A percentile compares a stretch with the other conserved stretches of the same genome.
Evolutionary conservation across 2,888 invertebrate species (phyloP).

Genomic region (Nymphalis polychloros): DNA sequence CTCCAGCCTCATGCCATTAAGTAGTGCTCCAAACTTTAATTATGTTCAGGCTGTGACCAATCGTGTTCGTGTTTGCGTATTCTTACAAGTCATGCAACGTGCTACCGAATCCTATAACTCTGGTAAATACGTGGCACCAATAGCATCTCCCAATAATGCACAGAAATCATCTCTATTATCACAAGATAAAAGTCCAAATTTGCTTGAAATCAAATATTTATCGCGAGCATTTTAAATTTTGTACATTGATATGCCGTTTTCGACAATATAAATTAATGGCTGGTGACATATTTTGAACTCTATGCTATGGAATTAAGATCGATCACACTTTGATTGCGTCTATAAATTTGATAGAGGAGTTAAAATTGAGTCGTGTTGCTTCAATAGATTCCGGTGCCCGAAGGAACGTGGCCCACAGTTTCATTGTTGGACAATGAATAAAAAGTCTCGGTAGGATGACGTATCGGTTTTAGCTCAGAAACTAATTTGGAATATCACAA

Average conservation of each 20-base stretch:
- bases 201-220: conserved; percentile 46
- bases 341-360: conserved; percentile 53
- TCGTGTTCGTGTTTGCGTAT: conserved; percentile 79
- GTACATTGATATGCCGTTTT: conserved; percentile 55
- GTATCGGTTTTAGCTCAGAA: conserved; percentile 72
- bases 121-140: conserved; percentile 44
- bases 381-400: conserved; percentile 64
- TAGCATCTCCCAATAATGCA: conserved; percentile 37
- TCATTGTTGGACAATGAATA: conserved; percentile 73
- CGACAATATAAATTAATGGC: conserved; percentile 52
- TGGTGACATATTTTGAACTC: conserved; percentile 65
- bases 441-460: conserved; percentile 78
- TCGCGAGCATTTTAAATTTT: conserved; percentile 55
- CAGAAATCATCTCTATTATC: conserved; percentile 53
- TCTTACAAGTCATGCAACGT: conserved; percentile 79
- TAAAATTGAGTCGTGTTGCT: conserved; percentile 63
- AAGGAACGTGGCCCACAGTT: conserved; percentile 72
- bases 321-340: conserved; percentile 50
- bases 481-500: conserved; percentile 81
- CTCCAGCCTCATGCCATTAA: conserved; percentile 78
- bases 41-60: conserved; percentile 81
- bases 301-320: conserved; percentile 59
- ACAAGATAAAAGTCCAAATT: conserved; percentile 56
- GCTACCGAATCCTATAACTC: conserved; percentile 75
- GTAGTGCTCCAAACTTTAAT: conserved; percentile 81